These are phyloP conservation scores for Nemapogon koenigi DNA, from an alignment of 2,888 invertebrate genomes.

Conservation along the genomic window DNA sequence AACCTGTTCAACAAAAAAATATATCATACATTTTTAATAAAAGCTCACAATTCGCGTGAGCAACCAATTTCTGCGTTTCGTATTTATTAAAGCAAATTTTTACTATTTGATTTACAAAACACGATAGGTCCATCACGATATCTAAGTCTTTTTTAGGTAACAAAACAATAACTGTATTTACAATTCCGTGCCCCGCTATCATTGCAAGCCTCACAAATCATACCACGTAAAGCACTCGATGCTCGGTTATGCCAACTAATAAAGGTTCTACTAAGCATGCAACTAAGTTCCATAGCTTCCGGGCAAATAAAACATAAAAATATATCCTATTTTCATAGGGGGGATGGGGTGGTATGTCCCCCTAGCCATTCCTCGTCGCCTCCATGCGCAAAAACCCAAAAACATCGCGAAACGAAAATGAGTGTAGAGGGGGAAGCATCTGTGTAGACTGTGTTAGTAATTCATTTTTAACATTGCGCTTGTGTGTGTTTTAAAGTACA, in stretches of 20 bases:
- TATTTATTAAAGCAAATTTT: conserved; percentile 6
- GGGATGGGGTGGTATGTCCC: conserved; percentile 22
- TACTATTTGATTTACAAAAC: conserved; percentile 5
- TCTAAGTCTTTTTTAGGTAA: conserved; percentile 1
- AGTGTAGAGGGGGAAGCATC: conserved; percentile 42
- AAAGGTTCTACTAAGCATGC: conserved; percentile 65
- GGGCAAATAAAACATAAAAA: conserved; percentile 65
- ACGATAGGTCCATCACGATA: conserved; percentile 4
- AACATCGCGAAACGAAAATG: conserved; percentile 65
- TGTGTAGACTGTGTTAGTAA: conserved; percentile 50
- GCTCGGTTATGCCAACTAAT: conserved; percentile 37
- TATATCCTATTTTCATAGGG: conserved; percentile 66
- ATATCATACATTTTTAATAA: background rate
- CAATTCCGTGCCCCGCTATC: background rate
- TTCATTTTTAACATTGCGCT: conserved; percentile 64
- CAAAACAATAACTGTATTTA: background rate
- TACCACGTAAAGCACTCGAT: background rate
- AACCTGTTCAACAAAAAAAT: background rate
- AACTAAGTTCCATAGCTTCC: conserved; percentile 62
- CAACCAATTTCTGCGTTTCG: background rate
- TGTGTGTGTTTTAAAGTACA: conserved; percentile 65
- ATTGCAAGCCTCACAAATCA: conserved; percentile 1
- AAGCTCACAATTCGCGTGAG: conserved; percentile 8
- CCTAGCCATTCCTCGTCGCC: conserved; percentile 26
- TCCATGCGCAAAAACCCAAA: conserved; percentile 65